A percentile compares a stretch with the other conserved stretches of the same genome.
Conservation (phyloP, 2,888 invertebrate species). For the Reticulitermes lucifugus region DNA sequence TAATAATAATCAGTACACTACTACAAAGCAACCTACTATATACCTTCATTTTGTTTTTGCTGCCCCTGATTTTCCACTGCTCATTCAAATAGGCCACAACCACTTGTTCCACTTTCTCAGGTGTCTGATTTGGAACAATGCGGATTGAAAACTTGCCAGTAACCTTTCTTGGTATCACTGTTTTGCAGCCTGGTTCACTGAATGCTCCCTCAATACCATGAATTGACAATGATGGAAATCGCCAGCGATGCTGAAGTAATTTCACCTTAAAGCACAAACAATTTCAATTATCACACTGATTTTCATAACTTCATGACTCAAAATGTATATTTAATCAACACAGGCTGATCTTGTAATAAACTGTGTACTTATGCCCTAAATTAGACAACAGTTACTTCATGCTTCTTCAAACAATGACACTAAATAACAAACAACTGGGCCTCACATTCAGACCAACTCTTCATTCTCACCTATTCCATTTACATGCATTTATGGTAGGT, state of each 20-base stretch:
- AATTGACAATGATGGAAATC: slow-evolving; percentile 91
- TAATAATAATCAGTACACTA: background rate
- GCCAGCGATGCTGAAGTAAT: slow-evolving; percentile 94
- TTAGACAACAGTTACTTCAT: too few species aligned
- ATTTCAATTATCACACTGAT: too few species aligned
- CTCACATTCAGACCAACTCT: too few species aligned
- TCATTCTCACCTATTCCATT: too few species aligned
- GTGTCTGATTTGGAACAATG: slow-evolving; percentile 94
- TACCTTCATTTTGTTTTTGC: slow-evolving; percentile 88
- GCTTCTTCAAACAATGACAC: too few species aligned
- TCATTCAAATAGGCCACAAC: slow-evolving; percentile 83
- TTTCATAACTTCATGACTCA: too few species aligned
- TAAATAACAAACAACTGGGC: too few species aligned
- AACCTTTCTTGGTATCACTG: slow-evolving; percentile 94
- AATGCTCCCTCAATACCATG: slow-evolving; percentile 98
- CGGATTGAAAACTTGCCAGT: slow-evolving; percentile 97
- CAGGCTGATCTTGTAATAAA: too few species aligned
- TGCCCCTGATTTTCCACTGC: slow-evolving; percentile 81
- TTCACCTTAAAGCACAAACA: slow-evolving; percentile 66
- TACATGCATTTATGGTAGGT: too few species aligned
- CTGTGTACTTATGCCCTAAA: too few species aligned
- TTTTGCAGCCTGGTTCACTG: slow-evolving; percentile 92
- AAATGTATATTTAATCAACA: too few species aligned
- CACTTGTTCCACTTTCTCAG: slow-evolving; percentile 82
- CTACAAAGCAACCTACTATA: background rate